Evolutionary conservation across 2,797 vertebrate genomes (phyloP).

Genomic region (Siniperca scherzeri): DNA sequence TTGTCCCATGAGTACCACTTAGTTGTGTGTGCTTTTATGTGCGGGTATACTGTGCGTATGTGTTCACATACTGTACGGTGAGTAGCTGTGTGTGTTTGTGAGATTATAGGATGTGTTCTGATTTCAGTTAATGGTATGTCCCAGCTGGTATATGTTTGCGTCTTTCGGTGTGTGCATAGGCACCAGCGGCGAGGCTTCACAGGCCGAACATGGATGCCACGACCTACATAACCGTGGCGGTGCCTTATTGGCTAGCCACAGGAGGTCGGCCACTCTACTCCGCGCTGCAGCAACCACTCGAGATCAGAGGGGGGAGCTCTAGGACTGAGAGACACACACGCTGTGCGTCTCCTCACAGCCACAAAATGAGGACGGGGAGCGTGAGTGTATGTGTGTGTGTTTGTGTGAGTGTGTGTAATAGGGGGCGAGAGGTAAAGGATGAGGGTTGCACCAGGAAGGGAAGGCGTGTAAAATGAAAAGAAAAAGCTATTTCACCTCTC

Average conservation of each 20-base stretch:
- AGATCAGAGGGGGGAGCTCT: slow-evolving; percentile 97
- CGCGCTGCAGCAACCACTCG: slow-evolving; percentile 83
- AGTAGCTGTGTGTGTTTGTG: slow-evolving; percentile 28
- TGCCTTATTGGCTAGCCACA: slow-evolving; percentile 74
- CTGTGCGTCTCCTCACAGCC: slow-evolving; percentile 55
- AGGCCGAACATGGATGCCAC: slow-evolving; percentile 75
- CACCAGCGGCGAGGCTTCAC: slow-evolving; percentile 64
- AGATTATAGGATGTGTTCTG: slow-evolving; percentile 24
- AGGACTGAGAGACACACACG: slow-evolving; percentile 85
- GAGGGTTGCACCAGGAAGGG: slow-evolving; percentile 82
- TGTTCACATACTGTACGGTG: slow-evolving; percentile 18
- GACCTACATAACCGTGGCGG: slow-evolving; percentile 77
- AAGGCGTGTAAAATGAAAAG: slow-evolving; percentile 87
- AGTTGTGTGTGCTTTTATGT: slow-evolving; percentile 21
- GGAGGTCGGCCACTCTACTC: slow-evolving; percentile 58
- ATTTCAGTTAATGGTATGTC: slow-evolving; percentile 37
- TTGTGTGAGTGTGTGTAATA: slow-evolving; percentile 77
- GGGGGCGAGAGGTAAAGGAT: slow-evolving; percentile 84
- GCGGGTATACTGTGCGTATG: neutral
- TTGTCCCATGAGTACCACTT: slow-evolving; percentile 23
- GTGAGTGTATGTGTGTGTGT: slow-evolving; percentile 47
- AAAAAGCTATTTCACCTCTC: slow-evolving; percentile 94
- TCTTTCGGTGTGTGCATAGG: slow-evolving; percentile 43
- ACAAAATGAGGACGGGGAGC: slow-evolving; percentile 66
- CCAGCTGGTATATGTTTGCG: slow-evolving; percentile 50